phyloP scores from a whole-genome alignment of 2,797 vertebrate genomes.

The Urophycis tenuis region DNA sequence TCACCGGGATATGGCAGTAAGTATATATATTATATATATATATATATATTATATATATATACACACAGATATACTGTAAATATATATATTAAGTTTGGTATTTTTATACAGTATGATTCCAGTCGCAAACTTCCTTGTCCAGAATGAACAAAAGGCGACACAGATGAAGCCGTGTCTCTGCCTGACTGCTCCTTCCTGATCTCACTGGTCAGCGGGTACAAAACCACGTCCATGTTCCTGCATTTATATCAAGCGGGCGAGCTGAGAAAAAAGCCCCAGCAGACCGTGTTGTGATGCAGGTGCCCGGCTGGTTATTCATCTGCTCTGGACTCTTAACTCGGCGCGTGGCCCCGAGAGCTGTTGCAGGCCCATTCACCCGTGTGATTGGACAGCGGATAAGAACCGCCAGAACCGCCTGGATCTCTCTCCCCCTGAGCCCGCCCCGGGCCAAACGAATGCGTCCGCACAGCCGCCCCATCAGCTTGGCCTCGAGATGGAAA shows the following conservation, averaged over 20 bases:
- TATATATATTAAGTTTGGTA: too few relatives aligned
- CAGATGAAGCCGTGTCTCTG: background rate
- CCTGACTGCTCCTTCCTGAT: background rate
- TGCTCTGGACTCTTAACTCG: slow-evolving; percentile 36
- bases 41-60: too few relatives aligned
- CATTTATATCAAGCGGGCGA: slow-evolving; percentile 23
- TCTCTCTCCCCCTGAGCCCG: slow-evolving; percentile 43
- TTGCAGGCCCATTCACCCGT: slow-evolving; percentile 27
- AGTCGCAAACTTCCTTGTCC: background rate
- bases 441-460: slow-evolving; percentile 54
- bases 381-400: slow-evolving; percentile 39
- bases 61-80: too few relatives aligned
- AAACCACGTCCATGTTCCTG: slow-evolving; percentile 8
- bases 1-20: background rate
- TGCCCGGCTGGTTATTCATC: slow-evolving; percentile 48
- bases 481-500: slow-evolving; percentile 56
- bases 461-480: slow-evolving; percentile 56
- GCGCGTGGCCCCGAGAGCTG: slow-evolving; percentile 31
- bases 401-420: slow-evolving; percentile 32
- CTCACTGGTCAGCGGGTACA: background rate
- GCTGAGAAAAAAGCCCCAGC: slow-evolving; percentile 19
- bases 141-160: background rate
- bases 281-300: slow-evolving; percentile 21
- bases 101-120: background rate
- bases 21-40: too few relatives aligned